Base-by-base conservation (phyloP, 1,140 invertebrate genomes). In the Papilio machaon region DNA sequence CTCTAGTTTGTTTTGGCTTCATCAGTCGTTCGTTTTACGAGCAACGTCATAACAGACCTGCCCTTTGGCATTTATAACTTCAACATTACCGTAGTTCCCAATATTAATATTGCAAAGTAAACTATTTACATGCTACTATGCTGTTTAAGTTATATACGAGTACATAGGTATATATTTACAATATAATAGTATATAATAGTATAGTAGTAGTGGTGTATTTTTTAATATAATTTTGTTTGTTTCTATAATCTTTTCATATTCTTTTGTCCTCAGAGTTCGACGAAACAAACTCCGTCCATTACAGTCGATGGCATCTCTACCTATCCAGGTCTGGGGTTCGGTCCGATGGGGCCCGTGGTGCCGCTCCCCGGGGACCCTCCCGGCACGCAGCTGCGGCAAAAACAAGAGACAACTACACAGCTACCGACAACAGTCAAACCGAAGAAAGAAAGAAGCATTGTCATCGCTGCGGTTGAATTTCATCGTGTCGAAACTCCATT, bases 401-500 rank as follows among this genome's bases (percentile, higher is more conserved):
- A 91, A 38, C 89, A 91, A 70, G 88, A 90, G 30, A 85, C 90
- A 11, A 91, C 89, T 19, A 89, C 91, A 43, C 89, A 89, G 58
- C 74, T 89, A 15, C 87, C 87, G 77, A 87, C 85, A 81, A 94
- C 82, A 46, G 88, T 67, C 79, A 93, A 85, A 82, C 84, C 83
- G 78, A 92, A 87, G 83, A 90, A 86, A 79, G 90, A 88, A 52
- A 85, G 85, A 82, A 92, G 86, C 7, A 83, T 97, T 88, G 96
- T 97, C 43, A 96, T 99, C 64, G 96, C 97, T 19, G 96, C 96
- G 17, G 97, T 98, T 82, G 98, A 99, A 83, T 99, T 99, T 91
- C 96, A 96, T 81, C 95, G 97, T 43, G 98, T 99, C 0, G 97
- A 98, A 92, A 98, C 97, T 4, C 98, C 98, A 0, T 99, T 99